phyloP scores from a whole-genome alignment of 2,797 vertebrate genomes.

The Sorex maritimensis region DNA sequence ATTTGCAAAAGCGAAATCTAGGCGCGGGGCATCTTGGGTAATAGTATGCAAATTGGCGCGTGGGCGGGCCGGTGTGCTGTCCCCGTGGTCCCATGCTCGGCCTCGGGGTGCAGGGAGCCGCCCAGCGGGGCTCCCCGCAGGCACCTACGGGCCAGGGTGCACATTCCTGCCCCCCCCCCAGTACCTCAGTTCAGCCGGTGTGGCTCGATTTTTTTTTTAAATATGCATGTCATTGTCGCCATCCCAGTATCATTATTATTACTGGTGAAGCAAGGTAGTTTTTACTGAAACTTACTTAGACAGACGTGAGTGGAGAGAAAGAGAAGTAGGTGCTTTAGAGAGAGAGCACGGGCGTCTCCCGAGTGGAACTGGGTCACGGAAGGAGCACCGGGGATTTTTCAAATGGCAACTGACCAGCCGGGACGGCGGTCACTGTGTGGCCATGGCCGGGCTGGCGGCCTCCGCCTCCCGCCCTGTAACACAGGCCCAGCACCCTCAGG shows the following conservation, averaged over 20 bases:
- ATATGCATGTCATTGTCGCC: not conserved
- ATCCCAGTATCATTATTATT: not conserved
- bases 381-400: not conserved
- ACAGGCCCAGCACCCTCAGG: no score
- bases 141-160: not conserved
- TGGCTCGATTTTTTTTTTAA: not conserved
- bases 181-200: not conserved
- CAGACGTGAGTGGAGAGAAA: no score
- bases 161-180: rapidly evolving
- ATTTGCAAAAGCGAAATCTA: conserved; percentile 78
- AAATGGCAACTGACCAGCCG: conserved; percentile 32
- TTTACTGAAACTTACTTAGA: no score
- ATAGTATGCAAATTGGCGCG: conserved; percentile 77
- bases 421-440: no score
- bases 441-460: no score
- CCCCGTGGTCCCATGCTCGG: not conserved
- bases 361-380: no score
- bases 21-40: conserved; percentile 61
- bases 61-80: not conserved
- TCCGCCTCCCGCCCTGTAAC: no score
- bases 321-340: no score
- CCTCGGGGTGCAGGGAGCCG: not conserved
- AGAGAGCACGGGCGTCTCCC: no score
- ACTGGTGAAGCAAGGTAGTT: not conserved
- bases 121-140: not conserved